A percentile compares a stretch with the other conserved stretches of the same genome.
Evolutionary conservation across 2,113 vertebrate species (phyloP).

Genomic region (Xiphophorus couchianus): DNA sequence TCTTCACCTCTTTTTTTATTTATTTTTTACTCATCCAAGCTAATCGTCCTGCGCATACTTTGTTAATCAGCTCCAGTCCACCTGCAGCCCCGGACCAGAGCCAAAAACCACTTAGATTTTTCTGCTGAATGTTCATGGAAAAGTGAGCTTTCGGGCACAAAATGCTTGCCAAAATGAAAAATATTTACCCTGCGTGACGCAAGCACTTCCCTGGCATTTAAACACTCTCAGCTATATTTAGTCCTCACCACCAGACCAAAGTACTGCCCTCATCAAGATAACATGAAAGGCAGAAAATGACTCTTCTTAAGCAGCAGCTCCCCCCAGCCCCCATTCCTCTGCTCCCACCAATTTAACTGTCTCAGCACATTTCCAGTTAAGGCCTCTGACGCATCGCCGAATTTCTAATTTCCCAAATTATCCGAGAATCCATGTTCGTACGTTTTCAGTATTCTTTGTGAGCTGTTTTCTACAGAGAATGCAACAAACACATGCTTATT

Average conservation of each 20-base stretch:
- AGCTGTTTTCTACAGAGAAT: slow-evolving; percentile 55
- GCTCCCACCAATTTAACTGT: slow-evolving; percentile 24
- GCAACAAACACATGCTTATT: slow-evolving; percentile 62
- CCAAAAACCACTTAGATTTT: slow-evolving; percentile 45
- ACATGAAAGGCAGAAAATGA: slow-evolving; percentile 51
- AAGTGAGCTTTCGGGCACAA: slow-evolving; percentile 26
- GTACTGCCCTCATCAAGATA: slow-evolving; percentile 63
- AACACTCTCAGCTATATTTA: slow-evolving; percentile 70
- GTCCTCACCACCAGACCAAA: slow-evolving; percentile 54
- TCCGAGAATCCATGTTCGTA: slow-evolving; percentile 2
- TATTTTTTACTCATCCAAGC: neutral
- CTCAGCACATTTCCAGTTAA: slow-evolving; percentile 38
- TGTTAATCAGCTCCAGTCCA: slow-evolving; percentile 26
- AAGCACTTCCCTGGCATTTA: slow-evolving; percentile 61
- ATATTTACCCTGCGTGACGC: slow-evolving; percentile 73
- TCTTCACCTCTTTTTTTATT: neutral
- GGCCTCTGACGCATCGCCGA: slow-evolving; percentile 14
- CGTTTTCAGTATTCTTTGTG: slow-evolving; percentile 5
- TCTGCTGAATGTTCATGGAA: slow-evolving; percentile 69
- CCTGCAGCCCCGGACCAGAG: slow-evolving; percentile 31
- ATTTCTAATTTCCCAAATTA: neutral
- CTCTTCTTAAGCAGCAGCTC: slow-evolving; percentile 22
- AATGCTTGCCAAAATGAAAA: slow-evolving; percentile 64
- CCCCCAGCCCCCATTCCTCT: neutral
- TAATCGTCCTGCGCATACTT: neutral